phyloP scores from a whole-genome alignment of 2,113 vertebrate species.

The Neotragus pygmaeus region DNA sequence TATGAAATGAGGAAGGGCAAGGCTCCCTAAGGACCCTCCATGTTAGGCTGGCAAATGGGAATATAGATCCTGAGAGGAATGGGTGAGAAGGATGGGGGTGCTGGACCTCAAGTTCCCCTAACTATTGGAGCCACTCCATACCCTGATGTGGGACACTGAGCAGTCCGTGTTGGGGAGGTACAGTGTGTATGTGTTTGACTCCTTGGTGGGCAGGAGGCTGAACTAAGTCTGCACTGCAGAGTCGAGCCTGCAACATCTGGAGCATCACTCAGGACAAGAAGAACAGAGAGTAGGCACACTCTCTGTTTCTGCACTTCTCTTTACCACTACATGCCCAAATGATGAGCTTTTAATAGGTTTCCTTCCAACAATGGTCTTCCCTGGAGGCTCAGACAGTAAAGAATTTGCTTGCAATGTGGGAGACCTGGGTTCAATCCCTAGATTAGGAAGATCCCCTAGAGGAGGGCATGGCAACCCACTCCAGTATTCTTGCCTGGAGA shows the following conservation, averaged over 20 bases:
- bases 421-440: background rate
- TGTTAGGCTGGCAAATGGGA: background rate
- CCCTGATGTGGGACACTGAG: background rate
- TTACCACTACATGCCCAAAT: background rate
- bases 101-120: background rate
- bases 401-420: background rate
- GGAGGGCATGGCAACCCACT: background rate
- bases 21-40: background rate
- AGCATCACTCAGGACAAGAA: background rate
- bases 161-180: background rate
- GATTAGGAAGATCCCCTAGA: background rate
- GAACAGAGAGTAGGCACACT: background rate
- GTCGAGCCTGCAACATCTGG: fast-evolving
- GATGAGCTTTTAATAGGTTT: background rate
- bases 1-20: background rate
- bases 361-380: background rate
- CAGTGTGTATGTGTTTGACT: background rate
- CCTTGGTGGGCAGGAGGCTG: background rate
- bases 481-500: background rate
- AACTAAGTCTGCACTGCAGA: no score
- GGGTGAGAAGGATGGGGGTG: background rate
- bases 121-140: background rate
- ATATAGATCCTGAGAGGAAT: background rate
- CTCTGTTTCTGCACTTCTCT: background rate
- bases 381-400: background rate